A percentile compares a stretch with the other conserved stretches of the same genome.
phyloP scores from a whole-genome alignment of 2,113 vertebrate species.

The Tinamus guttatus region DNA sequence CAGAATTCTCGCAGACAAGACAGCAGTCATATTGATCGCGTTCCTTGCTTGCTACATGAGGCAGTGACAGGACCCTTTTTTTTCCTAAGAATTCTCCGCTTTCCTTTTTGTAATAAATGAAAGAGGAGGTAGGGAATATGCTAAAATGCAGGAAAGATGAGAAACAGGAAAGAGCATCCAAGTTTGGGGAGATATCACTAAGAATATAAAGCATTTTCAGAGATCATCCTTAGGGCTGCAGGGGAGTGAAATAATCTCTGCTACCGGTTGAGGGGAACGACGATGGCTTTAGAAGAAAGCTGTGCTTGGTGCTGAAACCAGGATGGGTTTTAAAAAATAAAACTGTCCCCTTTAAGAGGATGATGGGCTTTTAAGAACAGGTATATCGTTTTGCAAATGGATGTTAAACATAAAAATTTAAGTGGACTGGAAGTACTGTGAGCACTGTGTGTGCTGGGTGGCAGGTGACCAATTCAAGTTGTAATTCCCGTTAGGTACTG shows the following conservation, averaged over 20 bases:
- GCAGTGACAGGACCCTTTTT: background rate
- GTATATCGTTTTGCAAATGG: background rate
- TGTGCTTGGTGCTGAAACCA: background rate
- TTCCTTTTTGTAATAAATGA: background rate
- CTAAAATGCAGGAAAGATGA: background rate
- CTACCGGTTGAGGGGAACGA: accelerated
- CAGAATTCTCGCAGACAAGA: constrained; percentile 2
- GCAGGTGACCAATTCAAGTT: background rate
- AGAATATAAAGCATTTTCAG: background rate
- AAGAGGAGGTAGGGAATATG: background rate
- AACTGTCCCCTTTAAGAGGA: background rate
- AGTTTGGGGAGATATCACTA: background rate
- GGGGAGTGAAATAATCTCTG: background rate
- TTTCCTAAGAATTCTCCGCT: background rate
- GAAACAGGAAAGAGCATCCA: background rate
- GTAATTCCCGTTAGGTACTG: background rate
- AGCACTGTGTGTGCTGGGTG: background rate
- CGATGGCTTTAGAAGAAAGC: background rate
- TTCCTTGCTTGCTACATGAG: background rate
- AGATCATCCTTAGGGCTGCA: background rate
- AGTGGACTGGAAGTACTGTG: background rate
- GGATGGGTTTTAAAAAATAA: background rate
- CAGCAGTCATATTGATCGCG: background rate
- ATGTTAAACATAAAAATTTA: background rate
- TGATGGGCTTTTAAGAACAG: background rate